These are phyloP conservation scores for Drosophila neutralis DNA, from an alignment of 2,888 invertebrate genomes.

Conservation along the genomic window DNA sequence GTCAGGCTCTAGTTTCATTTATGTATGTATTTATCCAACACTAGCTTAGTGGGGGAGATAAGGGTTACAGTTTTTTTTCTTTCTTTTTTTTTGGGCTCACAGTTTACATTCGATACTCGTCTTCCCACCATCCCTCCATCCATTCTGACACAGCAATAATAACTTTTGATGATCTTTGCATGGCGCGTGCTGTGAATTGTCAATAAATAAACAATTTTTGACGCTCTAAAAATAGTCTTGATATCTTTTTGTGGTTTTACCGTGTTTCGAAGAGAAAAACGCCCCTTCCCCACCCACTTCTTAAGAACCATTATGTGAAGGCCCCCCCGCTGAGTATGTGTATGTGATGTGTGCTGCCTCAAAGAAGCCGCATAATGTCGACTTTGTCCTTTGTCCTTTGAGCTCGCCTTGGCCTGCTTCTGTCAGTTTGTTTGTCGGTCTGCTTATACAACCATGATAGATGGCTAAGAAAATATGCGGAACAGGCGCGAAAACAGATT, in stretches of 20 bases:
- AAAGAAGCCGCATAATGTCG: constrained; percentile 11
- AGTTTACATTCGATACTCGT: constrained; percentile 1
- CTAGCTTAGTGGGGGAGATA: constrained; percentile 20
- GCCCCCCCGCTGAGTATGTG: constrained; percentile 11
- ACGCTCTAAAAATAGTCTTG: constrained; percentile 54
- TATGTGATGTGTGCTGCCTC: background rate
- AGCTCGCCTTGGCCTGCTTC: background rate
- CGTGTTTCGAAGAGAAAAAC: background rate
- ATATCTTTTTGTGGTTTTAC: constrained; percentile 46
- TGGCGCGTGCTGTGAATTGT: constrained; percentile 74
- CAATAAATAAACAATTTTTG: constrained; percentile 77
- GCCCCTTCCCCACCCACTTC: background rate
- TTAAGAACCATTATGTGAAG: constrained; percentile 23
- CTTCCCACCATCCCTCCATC: background rate
- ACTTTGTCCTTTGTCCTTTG: constrained; percentile 2
- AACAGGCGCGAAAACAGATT: background rate
- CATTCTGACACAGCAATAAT: constrained; percentile 35
- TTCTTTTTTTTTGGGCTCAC: background rate
- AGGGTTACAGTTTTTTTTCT: background rate
- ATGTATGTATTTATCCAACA: constrained; percentile 49
- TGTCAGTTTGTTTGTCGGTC: constrained; percentile 1
- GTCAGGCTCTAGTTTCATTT: constrained; percentile 37
- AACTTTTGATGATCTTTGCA: constrained; percentile 73
- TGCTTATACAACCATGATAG: constrained; percentile 12
- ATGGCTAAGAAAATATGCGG: constrained; percentile 6